Evolutionary conservation across 2,113 vertebrate genomes (phyloP), one percentile per base, ranked within the genome.

Genomic region (Callipepla squamata): DNA sequence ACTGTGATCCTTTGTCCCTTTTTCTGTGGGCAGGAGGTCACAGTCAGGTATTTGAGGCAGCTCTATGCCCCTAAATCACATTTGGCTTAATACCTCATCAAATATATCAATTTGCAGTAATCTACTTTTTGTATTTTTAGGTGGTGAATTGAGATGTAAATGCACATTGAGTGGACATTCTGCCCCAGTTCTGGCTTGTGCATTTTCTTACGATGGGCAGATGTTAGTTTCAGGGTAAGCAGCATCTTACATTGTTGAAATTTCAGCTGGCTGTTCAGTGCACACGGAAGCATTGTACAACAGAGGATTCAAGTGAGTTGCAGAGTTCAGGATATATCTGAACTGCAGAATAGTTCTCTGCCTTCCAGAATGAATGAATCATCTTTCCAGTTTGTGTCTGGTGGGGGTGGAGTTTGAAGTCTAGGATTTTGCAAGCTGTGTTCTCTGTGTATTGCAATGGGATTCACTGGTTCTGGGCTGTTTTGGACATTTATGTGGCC

Each of bases 161-260:
- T 97, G 97, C 88, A 97, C 97, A 2, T 88, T 99, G 85, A 96
- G 73, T 62, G 97, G 96, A 59, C 98, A 99, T 90, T 96, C 96
- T 34, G 98, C 98, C 80, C 98, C 99, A 8, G 98, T 99, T 84
- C 97, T 99, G 93, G 97, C 98, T 47, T 99, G 98, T 95, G 97
- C 98, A 9, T 98, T 99, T 96, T 99, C 99, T 6, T 96, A 92
- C 57, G 98, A 99, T 65, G 98, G 98, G n/a, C 97, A 98, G 85
- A 96, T 98, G 94, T 48, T 99, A 11, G 98, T 98, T 70, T 99
- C 98, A 0, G 99, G 99, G 98, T 99, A 98, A 98, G 97, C 57
- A 61, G 14, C 68, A 44, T 79, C 47, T 55, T 84, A 79, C 79
- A 53, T 81, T 78, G 44, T 68, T 85, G 51, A 59, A 21, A 44